A percentile compares a stretch with the other conserved stretches of the same genome.
Conservation (phyloP, 2,888 invertebrate genomes). For the Lutraria lutraria region DNA sequence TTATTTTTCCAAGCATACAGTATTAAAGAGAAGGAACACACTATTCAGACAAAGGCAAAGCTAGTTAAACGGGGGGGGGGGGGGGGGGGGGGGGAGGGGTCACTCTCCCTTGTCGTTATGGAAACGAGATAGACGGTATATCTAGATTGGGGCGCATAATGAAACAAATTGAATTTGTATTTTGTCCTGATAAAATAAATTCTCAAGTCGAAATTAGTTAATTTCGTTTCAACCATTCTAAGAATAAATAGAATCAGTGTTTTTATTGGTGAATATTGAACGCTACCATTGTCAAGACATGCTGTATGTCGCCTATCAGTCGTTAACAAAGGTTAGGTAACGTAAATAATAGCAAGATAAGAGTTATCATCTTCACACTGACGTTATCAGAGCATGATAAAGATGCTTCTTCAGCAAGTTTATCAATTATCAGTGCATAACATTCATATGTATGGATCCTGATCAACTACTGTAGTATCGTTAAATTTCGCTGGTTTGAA, state of each 20-base stretch:
- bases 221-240: slow-evolving; percentile 5
- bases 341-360: too few species aligned
- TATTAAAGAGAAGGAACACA: neutral
- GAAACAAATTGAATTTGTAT: slow-evolving; percentile 7
- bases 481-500: too few species aligned
- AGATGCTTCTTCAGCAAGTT: too few species aligned
- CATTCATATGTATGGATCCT: too few species aligned
- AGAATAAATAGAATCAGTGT: neutral
- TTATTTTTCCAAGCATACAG: neutral
- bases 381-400: too few species aligned
- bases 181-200: neutral
- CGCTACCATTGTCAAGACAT: neutral
- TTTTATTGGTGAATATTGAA: slow-evolving; percentile 17
- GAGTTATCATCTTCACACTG: too few species aligned
- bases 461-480: too few species aligned
- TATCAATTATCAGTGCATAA: too few species aligned
- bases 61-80: neutral
- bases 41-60: neutral
- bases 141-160: neutral
- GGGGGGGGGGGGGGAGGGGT: neutral
- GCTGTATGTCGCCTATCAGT: too few species aligned
- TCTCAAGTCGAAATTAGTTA: neutral
- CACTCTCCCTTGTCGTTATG: slow-evolving; percentile 2
- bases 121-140: neutral
- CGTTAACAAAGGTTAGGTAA: too few species aligned